Conservation (phyloP, 1,140 invertebrate genomes). For the Drosophila gunungcola region DNA sequence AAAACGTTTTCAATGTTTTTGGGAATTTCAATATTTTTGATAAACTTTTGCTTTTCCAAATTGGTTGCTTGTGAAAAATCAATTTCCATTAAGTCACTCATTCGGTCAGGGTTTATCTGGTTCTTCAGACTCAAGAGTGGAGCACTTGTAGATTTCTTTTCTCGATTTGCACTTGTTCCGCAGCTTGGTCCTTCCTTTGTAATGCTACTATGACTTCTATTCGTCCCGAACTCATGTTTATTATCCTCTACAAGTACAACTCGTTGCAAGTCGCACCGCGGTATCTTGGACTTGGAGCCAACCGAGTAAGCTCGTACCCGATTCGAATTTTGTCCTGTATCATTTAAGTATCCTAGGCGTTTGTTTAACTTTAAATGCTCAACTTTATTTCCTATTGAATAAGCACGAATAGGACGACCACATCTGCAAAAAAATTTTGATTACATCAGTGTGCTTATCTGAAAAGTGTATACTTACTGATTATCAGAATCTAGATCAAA, state of each 20-base stretch:
- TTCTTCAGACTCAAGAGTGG: slow-evolving; percentile 87
- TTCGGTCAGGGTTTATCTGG: slow-evolving; percentile 88
- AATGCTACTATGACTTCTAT: slow-evolving; percentile 69
- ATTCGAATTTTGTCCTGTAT: slow-evolving; percentile 64
- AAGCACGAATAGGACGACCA: slow-evolving; percentile 90
- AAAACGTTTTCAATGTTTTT: slow-evolving; percentile 27
- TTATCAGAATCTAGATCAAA: slow-evolving; percentile 50
- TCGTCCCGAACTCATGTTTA: slow-evolving; percentile 43
- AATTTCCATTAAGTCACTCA: slow-evolving; percentile 92
- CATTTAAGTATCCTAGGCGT: slow-evolving; percentile 65
- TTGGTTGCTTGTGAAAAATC: slow-evolving; percentile 87
- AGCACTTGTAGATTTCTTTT: slow-evolving; percentile 87
- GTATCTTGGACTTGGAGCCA: slow-evolving; percentile 87
- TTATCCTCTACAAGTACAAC: slow-evolving; percentile 57
- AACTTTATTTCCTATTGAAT: slow-evolving; percentile 94
- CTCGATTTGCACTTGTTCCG: slow-evolving; percentile 18
- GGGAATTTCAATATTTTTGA: slow-evolving; percentile 31
- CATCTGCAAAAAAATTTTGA: slow-evolving; percentile 47
- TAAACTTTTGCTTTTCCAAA: slow-evolving; percentile 34
- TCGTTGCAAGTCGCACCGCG: slow-evolving; percentile 75
- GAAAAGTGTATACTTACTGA: slow-evolving; percentile 42
- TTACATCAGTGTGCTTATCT: not conserved
- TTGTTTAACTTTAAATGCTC: slow-evolving; percentile 85
- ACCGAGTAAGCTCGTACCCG: slow-evolving; percentile 90
- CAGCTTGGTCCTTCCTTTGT: slow-evolving; percentile 22